Evolutionary conservation across 2,888 invertebrate species (phyloP), one percentile per base, ranked within the genome.

Genomic region (Artemia sinica): DNA sequence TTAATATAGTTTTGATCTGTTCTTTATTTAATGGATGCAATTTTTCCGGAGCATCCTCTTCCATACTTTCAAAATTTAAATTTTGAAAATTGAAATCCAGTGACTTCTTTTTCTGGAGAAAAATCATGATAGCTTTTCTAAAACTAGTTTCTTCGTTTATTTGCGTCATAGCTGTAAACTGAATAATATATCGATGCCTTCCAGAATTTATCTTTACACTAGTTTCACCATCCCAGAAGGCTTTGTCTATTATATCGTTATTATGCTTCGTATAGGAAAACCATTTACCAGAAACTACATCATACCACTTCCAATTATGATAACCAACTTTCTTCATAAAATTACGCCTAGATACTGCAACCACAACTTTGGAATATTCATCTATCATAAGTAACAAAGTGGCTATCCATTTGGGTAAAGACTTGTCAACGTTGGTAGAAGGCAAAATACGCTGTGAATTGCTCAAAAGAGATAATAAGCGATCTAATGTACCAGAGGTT

Each of bases 91-190:
- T 49, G 9, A 50, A 13, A 67, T 73, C 73, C 14, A 71, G 71
- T 18, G 72, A 67, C 11, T 70, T 52, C 13, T 71, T 72, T 10
- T 68, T 70, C 69, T 75, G 74, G 11, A 79, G 74, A 51, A 79
- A 83, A 77, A 89, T 83, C 73, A 87, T 85, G 48, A 90, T 85
- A 0, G 89, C 89, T 67, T 89, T 81, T 73, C 87, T 82, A 74
- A 87, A 89, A n/a, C 86, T 87, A 49, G 87, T 88, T 73, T 89
- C 89, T 75, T 89, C 89, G 76, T 89, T 90, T 13, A 81, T 76
- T 80, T 89, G 88, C 0, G 86, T 83, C 89, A 90, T 89, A 69
- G 85, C 84, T 50, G 84, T 84, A 75, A 90, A 88, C 69, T 86
- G 86, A 6, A 89, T 85, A 0, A 86, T 84, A 75, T 90, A 90